Percentiles rank a stretch among this genome's conserved stretches.
phyloP scores from a whole-genome alignment of 2,797 vertebrate species.

The Hypotaenidia okinawae region DNA sequence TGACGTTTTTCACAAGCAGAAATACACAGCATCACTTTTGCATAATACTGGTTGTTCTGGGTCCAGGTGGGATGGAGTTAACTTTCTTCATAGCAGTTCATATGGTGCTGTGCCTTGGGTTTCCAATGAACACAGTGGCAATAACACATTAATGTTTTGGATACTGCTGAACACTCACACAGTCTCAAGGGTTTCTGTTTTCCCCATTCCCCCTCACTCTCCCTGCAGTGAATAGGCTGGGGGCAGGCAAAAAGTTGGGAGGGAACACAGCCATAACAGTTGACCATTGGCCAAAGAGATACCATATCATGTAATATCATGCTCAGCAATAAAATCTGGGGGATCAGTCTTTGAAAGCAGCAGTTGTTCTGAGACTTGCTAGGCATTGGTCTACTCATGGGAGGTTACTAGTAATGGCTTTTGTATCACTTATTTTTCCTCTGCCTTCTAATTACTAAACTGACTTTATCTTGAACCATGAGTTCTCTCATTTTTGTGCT shows the following conservation, averaged over 20 bases:
- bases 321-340: neutral
- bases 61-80: neutral
- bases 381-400: neutral
- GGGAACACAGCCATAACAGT: neutral
- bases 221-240: neutral
- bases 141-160: neutral
- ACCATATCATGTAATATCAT: neutral
- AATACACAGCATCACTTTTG: neutral
- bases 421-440: neutral
- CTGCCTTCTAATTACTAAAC: neutral
- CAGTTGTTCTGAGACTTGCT: neutral
- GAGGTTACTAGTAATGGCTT: neutral
- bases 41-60: neutral
- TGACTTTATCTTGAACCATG: neutral
- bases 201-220: neutral
- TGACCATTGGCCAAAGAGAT: neutral
- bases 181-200: neutral
- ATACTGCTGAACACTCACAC: neutral
- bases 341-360: neutral
- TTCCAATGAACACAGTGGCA: neutral
- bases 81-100: neutral
- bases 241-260: neutral
- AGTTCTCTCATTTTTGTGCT: neutral
- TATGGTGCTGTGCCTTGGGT: neutral
- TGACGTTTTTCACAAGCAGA: neutral